Percentiles rank a stretch among this genome's conserved stretches.
phyloP scores from a whole-genome alignment of 2,797 vertebrate genomes.

The Mus minutoides region DNA sequence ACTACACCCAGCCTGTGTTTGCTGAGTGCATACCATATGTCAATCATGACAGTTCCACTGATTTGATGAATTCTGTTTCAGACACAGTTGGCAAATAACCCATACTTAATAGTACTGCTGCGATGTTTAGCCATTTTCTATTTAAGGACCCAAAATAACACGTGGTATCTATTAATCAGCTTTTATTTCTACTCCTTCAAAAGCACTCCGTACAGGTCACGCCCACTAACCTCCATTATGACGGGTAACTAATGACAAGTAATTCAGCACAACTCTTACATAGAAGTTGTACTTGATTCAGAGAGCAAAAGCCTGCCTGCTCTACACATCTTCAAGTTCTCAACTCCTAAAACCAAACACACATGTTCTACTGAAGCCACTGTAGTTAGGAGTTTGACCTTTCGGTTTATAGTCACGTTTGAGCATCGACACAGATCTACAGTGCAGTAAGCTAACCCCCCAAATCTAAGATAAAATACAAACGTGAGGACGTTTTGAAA shows the following conservation, averaged over 20 bases:
- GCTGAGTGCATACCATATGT: constrained; percentile 57
- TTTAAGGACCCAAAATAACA: constrained; percentile 63
- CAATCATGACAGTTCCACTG: constrained; percentile 54
- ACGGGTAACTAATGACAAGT: constrained; percentile 57
- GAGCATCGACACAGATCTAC: neutral
- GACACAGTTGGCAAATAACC: constrained; percentile 57
- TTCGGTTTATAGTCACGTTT: neutral
- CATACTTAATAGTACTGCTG: constrained; percentile 55
- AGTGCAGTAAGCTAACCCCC: neutral
- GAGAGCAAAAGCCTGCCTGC: constrained; percentile 4
- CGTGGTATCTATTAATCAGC: constrained; percentile 25
- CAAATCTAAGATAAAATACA: constrained; percentile 55
- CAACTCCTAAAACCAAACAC: constrained; percentile 45
- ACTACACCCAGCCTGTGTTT: constrained; percentile 34
- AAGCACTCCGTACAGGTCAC: constrained; percentile 55
- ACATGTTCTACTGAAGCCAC: neutral
- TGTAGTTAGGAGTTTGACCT: neutral
- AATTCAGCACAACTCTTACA: constrained; percentile 6
- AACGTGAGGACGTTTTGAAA: neutral
- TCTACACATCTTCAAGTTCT: constrained; percentile 53
- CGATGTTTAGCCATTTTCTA: constrained; percentile 53
- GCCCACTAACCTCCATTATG: constrained; percentile 5
- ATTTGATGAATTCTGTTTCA: constrained; percentile 50
- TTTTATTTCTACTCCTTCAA: constrained; percentile 52
- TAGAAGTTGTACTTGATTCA: constrained; percentile 37